These are phyloP conservation scores for Crocodylus rhombifer DNA, from an alignment of 2,797 vertebrate species.

Conservation along the genomic window DNA sequence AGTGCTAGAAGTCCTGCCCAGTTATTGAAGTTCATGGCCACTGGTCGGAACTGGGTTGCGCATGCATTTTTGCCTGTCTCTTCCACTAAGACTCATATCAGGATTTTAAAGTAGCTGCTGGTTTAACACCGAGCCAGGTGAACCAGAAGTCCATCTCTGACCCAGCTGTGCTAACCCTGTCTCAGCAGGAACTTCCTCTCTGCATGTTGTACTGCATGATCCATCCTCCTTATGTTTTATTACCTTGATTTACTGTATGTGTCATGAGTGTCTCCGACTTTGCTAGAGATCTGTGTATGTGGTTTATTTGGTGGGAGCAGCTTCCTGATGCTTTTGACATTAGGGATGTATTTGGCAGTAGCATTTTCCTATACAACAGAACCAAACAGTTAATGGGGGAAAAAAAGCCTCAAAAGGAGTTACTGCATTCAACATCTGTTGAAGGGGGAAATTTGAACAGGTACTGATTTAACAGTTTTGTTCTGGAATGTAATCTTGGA, in stretches of 20 bases:
- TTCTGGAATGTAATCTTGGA: background rate
- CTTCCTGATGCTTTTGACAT: conserved; percentile 20
- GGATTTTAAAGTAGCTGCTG: background rate
- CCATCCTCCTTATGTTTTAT: conserved; percentile 9
- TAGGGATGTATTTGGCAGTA: background rate
- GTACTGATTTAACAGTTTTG: background rate
- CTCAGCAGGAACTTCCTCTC: conserved; percentile 33
- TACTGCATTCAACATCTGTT: conserved; percentile 27
- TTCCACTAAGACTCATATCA: background rate
- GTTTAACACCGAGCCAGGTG: background rate
- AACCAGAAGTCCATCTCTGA: background rate
- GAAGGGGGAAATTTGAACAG: background rate
- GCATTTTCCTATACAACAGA: background rate
- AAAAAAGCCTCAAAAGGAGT: background rate
- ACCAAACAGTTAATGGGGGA: background rate
- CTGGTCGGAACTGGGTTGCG: background rate
- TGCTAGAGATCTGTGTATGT: conserved; percentile 2
- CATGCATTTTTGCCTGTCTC: background rate
- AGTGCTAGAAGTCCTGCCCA: background rate
- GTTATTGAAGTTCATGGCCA: background rate
- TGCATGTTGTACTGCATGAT: background rate
- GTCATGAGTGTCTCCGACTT: background rate
- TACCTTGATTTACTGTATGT: conserved; percentile 19
- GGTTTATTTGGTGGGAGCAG: conserved; percentile 30
- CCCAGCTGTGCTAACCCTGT: conserved; percentile 13